Conservation (phyloP, 2,113 vertebrate species). For the Pogonocichla stellata region DNA sequence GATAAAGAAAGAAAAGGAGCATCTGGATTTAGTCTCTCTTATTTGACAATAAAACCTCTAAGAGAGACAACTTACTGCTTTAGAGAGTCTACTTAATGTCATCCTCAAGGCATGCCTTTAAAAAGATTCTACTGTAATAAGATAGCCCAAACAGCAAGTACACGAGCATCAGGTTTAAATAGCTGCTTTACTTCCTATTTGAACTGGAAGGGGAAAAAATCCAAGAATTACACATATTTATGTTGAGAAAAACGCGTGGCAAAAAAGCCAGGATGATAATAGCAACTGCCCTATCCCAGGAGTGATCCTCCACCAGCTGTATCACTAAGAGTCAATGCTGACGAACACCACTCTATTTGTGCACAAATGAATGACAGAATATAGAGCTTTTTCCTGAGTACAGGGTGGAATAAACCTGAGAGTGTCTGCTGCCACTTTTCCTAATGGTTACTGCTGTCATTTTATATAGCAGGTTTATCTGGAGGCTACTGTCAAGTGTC, state of each 20-base stretch:
- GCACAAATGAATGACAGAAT: background rate
- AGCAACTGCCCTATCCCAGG: background rate
- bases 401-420: background rate
- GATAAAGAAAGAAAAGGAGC: background rate
- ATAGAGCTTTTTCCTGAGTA: background rate
- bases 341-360: background rate
- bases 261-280: background rate
- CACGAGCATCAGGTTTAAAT: background rate
- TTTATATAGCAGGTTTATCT: background rate
- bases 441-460: background rate
- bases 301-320: background rate
- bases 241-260: background rate
- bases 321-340: background rate
- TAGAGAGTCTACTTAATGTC: background rate
- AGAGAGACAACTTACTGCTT: background rate
- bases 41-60: background rate
- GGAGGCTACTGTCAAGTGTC: background rate
- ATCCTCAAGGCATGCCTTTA: background rate
- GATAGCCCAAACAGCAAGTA: background rate
- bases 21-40: background rate
- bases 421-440: background rate
- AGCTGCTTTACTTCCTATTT: background rate
- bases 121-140: background rate
- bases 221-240: background rate
- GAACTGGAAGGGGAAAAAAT: accelerated